Conservation (phyloP, 30 jellyfish, hydroid and myxozoan species). For the Nemopilema nomurai region DNA sequence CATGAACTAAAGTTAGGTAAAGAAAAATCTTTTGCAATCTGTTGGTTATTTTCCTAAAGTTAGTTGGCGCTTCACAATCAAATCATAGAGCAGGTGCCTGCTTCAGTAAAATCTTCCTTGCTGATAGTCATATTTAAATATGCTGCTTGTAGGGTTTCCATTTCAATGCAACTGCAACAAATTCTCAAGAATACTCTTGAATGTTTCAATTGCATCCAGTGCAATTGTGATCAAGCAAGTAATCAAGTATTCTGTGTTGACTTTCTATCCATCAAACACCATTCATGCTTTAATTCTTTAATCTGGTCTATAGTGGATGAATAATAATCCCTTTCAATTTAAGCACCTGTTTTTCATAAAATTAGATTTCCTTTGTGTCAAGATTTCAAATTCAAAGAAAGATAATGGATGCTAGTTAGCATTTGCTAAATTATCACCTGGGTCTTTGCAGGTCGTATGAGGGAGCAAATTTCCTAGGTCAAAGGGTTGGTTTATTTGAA, state of each 20-base stretch:
- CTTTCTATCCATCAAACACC: not conserved
- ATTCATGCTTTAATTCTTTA: not conserved
- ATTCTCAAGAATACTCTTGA: too few relatives aligned
- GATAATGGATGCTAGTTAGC: constrained; percentile 8
- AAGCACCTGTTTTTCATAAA: not conserved
- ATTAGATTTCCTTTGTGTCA: not conserved
- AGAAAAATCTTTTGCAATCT: too few relatives aligned
- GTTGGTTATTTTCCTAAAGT: too few relatives aligned
- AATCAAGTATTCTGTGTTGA: not conserved
- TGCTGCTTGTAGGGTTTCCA: not conserved
- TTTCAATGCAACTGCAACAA: not conserved
- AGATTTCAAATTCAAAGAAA: constrained; percentile 2
- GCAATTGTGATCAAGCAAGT: not conserved
- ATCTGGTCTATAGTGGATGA: not conserved
- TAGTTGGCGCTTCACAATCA: too few relatives aligned
- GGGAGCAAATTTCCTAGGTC: constrained; percentile 2
- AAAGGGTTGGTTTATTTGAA: not conserved
- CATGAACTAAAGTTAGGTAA: too few relatives aligned
- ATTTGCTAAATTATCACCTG: not conserved
- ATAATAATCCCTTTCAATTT: not conserved
- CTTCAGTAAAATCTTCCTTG: too few relatives aligned
- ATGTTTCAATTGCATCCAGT: too few relatives aligned
- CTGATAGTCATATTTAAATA: not conserved
- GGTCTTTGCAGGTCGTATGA: not conserved
- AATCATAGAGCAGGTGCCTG: too few relatives aligned